Conservation (phyloP, 2,113 vertebrate species). For the Shinisaurus crocodilurus region DNA sequence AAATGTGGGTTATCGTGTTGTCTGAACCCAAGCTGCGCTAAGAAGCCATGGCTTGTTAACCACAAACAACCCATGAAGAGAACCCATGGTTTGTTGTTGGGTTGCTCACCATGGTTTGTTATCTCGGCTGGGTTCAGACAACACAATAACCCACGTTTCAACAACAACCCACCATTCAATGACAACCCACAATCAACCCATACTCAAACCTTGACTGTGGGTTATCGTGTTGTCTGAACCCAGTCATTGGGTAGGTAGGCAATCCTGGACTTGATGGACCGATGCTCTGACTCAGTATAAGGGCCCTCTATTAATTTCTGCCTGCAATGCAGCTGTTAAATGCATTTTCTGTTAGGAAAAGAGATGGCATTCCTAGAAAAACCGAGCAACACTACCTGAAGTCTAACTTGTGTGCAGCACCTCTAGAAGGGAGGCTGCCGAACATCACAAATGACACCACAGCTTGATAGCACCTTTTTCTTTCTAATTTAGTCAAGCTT, state of each 20-base stretch:
- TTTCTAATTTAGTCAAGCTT: slow-evolving; percentile 17
- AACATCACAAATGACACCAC: neutral
- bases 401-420: neutral
- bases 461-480: neutral
- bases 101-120: too few relatives aligned
- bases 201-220: too few relatives aligned
- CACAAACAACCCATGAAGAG: too few relatives aligned
- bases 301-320: neutral
- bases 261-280: neutral
- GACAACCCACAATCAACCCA: too few relatives aligned
- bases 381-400: neutral
- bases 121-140: too few relatives aligned
- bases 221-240: too few relatives aligned
- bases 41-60: too few relatives aligned
- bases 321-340: neutral
- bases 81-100: too few relatives aligned
- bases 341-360: neutral
- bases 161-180: too few relatives aligned
- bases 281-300: neutral
- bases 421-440: neutral
- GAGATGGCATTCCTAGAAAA: neutral
- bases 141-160: too few relatives aligned
- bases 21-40: too few relatives aligned
- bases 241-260: neutral
- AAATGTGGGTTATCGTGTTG: too few relatives aligned